phyloP scores from a whole-genome alignment of 2,888 invertebrate species.

The Apodemia zela region DNA sequence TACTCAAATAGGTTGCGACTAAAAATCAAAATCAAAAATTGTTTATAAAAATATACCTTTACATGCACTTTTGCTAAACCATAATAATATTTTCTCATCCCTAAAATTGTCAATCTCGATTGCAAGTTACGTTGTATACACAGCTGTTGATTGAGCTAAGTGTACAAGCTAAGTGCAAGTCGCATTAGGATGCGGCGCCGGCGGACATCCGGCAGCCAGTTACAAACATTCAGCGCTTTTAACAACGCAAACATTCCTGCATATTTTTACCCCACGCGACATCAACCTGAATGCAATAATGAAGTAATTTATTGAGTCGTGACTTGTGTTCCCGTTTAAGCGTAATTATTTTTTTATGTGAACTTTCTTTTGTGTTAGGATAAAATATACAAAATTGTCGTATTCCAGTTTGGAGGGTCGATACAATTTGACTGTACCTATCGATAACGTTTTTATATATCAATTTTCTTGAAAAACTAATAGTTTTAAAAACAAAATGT shows the following conservation, averaged over 20 bases:
- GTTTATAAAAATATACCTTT: too few species aligned
- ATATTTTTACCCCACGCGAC: slow-evolving; percentile 28
- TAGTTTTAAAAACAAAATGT: too few species aligned
- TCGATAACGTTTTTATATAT: too few species aligned
- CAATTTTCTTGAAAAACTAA: too few species aligned
- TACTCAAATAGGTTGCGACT: too few species aligned
- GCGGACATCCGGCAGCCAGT: slow-evolving; percentile 58
- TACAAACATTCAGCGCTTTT: slow-evolving; percentile 53
- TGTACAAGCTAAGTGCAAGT: slow-evolving; percentile 56
- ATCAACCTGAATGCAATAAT: not conserved
- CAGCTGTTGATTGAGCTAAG: slow-evolving; percentile 30
- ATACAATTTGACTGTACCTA: too few species aligned
- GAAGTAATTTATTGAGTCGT: slow-evolving; percentile 5
- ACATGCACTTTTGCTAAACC: too few species aligned
- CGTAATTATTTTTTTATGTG: too few species aligned
- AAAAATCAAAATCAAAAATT: too few species aligned
- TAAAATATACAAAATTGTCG: not conserved
- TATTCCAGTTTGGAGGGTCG: too few species aligned
- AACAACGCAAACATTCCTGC: slow-evolving; percentile 51
- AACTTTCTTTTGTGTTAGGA: not conserved
- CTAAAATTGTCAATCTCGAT: not conserved
- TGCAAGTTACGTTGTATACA: not conserved
- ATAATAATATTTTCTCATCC: not conserved
- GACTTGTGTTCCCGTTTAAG: too few species aligned
- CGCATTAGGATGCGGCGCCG: slow-evolving; percentile 71